Percentiles rank a stretch among this genome's conserved stretches.
These are phyloP conservation scores for Lacerta bilineata DNA, from an alignment of 2,797 vertebrate species.

Conservation along the genomic window DNA sequence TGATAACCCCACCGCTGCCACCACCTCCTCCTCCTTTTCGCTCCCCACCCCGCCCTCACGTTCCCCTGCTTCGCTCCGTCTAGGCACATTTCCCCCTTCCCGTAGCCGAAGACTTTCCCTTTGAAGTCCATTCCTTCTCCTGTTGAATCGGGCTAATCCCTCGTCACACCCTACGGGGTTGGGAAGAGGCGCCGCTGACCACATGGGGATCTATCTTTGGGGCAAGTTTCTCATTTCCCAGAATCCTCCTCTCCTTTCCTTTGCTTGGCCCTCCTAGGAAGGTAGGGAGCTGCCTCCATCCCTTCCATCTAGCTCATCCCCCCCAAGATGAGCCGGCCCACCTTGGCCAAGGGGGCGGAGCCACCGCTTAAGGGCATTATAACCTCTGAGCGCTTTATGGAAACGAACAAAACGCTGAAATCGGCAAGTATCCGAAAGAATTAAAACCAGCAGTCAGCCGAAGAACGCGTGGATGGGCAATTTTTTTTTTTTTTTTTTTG, in stretches of 20 bases:
- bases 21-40: background rate
- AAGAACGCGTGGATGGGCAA: too few species aligned
- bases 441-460: too few species aligned
- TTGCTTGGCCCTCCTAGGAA: background rate
- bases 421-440: too few species aligned
- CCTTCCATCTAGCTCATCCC: too few species aligned
- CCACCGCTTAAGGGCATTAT: too few species aligned
- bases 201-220: background rate
- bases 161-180: background rate
- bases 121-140: conserved; percentile 32
- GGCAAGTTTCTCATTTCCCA: background rate
- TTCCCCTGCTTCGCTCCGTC: too few species aligned
- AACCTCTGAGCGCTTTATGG: too few species aligned
- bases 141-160: conserved; percentile 17
- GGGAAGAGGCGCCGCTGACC: background rate
- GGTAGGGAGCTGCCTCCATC: too few species aligned
- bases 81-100: background rate
- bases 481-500: too few species aligned
- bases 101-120: background rate
- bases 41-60: background rate
- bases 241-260: background rate
- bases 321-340: too few species aligned
- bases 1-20: background rate
- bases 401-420: too few species aligned
- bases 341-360: too few species aligned